These are phyloP conservation scores for Gadopsis bispinosus DNA, from an alignment of 2,797 vertebrate genomes.

Conservation along the genomic window DNA sequence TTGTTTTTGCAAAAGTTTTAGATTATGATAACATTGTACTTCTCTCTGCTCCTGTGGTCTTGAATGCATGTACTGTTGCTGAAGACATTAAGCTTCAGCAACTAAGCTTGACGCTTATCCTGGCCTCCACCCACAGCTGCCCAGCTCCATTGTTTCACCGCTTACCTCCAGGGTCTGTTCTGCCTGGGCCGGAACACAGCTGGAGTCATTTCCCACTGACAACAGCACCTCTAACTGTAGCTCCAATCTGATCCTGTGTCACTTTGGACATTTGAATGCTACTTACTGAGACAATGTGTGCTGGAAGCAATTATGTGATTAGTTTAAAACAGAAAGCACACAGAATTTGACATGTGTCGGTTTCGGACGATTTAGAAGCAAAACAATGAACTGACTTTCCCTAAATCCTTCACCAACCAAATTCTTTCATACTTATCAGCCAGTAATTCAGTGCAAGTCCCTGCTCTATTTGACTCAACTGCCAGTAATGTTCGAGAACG, in stretches of 20 bases:
- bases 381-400: background rate
- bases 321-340: background rate
- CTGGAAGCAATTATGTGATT: background rate
- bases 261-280: background rate
- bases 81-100: conserved; percentile 12
- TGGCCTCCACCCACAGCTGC: conserved; percentile 26
- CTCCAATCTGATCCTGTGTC: background rate
- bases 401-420: too few species aligned
- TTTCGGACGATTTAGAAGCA: background rate
- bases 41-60: background rate
- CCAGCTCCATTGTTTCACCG: conserved; percentile 16
- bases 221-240: background rate
- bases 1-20: background rate
- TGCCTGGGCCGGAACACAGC: conserved; percentile 15
- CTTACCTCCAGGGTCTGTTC: conserved; percentile 20
- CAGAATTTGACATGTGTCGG: background rate
- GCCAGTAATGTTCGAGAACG: too few species aligned
- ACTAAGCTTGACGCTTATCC: conserved; percentile 15
- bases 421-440: background rate
- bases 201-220: conserved; percentile 1
- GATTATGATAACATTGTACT: background rate
- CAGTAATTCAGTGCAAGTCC: background rate
- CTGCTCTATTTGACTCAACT: background rate
- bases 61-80: conserved; percentile 10
- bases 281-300: background rate